phyloP scores from a whole-genome alignment of 2,113 vertebrate species.

The Etheostoma spectabile region DNA sequence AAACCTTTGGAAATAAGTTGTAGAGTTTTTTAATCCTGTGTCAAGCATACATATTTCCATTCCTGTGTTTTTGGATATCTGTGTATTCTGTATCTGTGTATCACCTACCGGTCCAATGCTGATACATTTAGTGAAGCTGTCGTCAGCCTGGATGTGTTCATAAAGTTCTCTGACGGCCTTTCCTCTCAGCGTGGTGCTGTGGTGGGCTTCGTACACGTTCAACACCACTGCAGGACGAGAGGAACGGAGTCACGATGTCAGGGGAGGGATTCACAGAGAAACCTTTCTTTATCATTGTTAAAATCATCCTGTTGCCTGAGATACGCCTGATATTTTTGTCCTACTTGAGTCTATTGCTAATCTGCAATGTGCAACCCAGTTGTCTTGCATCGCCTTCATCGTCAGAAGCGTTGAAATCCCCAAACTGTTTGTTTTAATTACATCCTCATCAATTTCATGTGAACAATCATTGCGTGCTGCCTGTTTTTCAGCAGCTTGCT shows the following conservation, averaged over 20 bases:
- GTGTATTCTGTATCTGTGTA: neutral
- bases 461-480: no score
- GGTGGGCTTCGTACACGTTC: conserved; percentile 92
- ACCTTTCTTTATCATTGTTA: neutral
- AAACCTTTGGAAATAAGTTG: neutral
- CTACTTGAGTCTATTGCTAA: neutral
- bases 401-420: neutral
- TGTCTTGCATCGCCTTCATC: neutral
- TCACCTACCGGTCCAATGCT: conserved; percentile 92
- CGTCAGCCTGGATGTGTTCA: conserved; percentile 92
- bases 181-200: conserved; percentile 85
- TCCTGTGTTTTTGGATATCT: neutral
- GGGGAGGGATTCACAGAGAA: neutral
- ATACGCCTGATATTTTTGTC: neutral
- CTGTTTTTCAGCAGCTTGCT: neutral
- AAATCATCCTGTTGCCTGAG: neutral
- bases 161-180: conserved; percentile 86
- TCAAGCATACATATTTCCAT: neutral
- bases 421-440: neutral
- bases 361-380: neutral
- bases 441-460: neutral
- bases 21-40: neutral
- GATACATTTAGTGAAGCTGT: conserved; percentile 93
- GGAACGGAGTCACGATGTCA: conserved; percentile 9
- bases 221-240: conserved; percentile 82